Evolutionary conservation across 1,140 invertebrate species (phyloP), one percentile per base, ranked within the genome.

Genomic region (Oncopodura yosiiana): DNA sequence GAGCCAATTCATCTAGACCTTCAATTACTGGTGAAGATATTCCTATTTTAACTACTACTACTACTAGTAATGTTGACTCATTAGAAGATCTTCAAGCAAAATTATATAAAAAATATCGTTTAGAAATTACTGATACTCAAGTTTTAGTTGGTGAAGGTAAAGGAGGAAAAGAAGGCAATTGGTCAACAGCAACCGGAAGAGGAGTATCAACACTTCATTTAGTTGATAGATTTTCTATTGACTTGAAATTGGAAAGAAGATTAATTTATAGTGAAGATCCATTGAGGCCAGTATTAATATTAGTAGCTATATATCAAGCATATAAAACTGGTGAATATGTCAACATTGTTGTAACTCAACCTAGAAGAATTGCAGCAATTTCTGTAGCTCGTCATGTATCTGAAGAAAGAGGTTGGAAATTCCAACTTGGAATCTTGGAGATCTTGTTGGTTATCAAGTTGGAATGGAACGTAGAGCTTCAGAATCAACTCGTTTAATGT

Each of bases 311-410:
- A 56, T 72, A n/a, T n/a, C n/a, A n/a, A n/a, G n/a, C n/a, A n/a
- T n/a, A n/a, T n/a, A n/a, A n/a, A n/a, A n/a, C n/a, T n/a, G n/a
- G n/a, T n/a, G n/a, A n/a, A n/a, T n/a, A n/a, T n/a, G n/a, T n/a
- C 32, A 83, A 86, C 67, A 88, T 96, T 56, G 76, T 95, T 38
- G 93, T 89, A 62, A 95, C 92, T 0, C 91, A 97, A 68, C 93
- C 94, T 0, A 75, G 92, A 48, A 76, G 91, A 59, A 83, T 98
- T 64, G 90, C 92, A 23, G 91, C 93, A 16, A 84, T 94, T 58
- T 86, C 87, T 42, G 84, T 96, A 1, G 87, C 93, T 2, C 86
- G 93, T 65, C 76, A 91, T 61, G 89, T 97, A 0, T 83, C 88
- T 2, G 73, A 82, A n/a, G 92, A 96, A 72, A 75, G 88, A 56